phyloP scores from a whole-genome alignment of 2,888 invertebrate species.

The Protophormia terraenovae region DNA sequence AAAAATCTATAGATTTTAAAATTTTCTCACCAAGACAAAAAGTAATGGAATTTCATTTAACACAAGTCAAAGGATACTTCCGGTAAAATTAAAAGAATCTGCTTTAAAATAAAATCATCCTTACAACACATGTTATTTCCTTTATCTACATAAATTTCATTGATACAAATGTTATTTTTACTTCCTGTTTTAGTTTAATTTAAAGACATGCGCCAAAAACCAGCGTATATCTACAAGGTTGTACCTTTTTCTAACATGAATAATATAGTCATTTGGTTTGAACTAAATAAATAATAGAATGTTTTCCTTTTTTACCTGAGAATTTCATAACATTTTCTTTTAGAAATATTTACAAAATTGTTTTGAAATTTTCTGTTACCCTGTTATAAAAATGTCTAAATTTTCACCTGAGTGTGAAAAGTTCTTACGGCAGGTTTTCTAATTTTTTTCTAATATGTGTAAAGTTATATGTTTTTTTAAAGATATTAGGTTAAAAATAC shows the following conservation, averaged over 20 bases:
- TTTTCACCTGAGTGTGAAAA: constrained; percentile 43
- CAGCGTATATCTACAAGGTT: too few species aligned
- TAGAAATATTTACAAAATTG: not conserved
- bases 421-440: not conserved
- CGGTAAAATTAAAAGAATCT: too few species aligned
- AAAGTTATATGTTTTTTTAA: not conserved
- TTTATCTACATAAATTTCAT: too few species aligned
- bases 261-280: too few species aligned
- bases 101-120: not conserved
- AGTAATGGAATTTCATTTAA: not conserved
- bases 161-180: too few species aligned
- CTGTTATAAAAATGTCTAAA: constrained; percentile 33
- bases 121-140: not conserved
- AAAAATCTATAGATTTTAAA: constrained; percentile 8
- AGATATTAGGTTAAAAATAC: not conserved
- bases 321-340: not conserved
- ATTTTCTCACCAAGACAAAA: not conserved
- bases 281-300: not conserved
- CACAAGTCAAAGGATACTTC: not conserved
- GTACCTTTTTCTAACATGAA: too few species aligned
- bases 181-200: not conserved
- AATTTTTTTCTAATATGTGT: not conserved
- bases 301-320: not conserved
- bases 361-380: not conserved
- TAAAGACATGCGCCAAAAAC: not conserved